A percentile compares a stretch with the other conserved stretches of the same genome.
phyloP scores from a whole-genome alignment of 30 jellyfish, hydroid and myxozoan species.

The Nemopilema nomurai region DNA sequence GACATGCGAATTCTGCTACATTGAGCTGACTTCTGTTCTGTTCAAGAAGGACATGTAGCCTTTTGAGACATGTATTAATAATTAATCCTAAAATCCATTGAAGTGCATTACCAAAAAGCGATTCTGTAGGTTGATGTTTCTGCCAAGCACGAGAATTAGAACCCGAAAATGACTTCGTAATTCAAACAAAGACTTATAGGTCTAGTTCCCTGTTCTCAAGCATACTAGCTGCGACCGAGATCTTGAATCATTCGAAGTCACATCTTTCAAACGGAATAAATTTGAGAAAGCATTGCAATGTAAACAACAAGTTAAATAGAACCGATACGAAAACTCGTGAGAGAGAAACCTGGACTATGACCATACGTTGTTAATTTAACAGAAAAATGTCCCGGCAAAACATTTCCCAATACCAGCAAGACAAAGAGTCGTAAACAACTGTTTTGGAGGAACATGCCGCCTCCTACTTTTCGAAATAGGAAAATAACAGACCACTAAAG shows the following conservation, averaged over 20 bases:
- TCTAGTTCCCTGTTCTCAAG: too few relatives aligned
- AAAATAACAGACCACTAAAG: background rate
- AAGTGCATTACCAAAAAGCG: background rate
- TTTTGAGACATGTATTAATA: background rate
- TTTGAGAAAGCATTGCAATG: too few relatives aligned
- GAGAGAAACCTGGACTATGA: too few relatives aligned
- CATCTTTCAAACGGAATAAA: too few relatives aligned
- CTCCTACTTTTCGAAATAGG: background rate
- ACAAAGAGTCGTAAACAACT: background rate
- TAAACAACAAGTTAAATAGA: too few relatives aligned
- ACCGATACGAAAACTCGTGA: too few relatives aligned
- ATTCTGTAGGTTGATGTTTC: background rate
- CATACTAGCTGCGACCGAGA: too few relatives aligned
- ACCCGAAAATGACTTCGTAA: background rate
- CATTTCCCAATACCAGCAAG: background rate
- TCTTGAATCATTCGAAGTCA: too few relatives aligned
- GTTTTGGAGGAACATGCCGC: background rate
- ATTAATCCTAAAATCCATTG: background rate
- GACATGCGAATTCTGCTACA: background rate
- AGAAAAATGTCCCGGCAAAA: too few relatives aligned
- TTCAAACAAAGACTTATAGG: background rate
- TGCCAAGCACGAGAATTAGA: background rate
- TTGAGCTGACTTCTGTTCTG: background rate
- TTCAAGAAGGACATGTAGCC: background rate
- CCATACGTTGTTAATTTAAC: too few relatives aligned